These are phyloP conservation scores for Halichoeres trimaculatus DNA, from an alignment of 2,113 vertebrate genomes.

Conservation along the genomic window DNA sequence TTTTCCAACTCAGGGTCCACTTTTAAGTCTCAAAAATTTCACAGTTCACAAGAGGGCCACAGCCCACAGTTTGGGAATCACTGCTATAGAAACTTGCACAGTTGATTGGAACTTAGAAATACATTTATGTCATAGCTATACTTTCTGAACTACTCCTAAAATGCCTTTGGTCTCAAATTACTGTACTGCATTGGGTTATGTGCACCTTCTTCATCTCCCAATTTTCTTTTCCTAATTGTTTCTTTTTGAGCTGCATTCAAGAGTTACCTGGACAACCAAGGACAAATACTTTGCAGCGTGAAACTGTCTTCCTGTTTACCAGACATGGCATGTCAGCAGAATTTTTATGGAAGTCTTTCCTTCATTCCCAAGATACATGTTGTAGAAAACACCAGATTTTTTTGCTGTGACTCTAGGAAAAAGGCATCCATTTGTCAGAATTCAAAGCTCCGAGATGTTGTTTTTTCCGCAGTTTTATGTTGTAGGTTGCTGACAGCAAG, in stretches of 20 bases:
- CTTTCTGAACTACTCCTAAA: too few relatives aligned
- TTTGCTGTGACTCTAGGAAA: constrained; percentile 30
- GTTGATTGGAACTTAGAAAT: too few relatives aligned
- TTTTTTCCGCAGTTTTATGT: neutral
- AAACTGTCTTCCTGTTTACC: constrained; percentile 27
- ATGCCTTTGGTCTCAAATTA: too few relatives aligned
- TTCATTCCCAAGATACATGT: neutral
- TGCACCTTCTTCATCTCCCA: too few relatives aligned
- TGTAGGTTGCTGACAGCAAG: neutral
- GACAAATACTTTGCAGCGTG: constrained; percentile 22
- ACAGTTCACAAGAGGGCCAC: too few relatives aligned
- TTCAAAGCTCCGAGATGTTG: constrained; percentile 23
- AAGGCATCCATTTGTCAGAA: constrained; percentile 25
- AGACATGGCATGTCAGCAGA: constrained; percentile 7
- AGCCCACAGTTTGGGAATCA: too few relatives aligned
- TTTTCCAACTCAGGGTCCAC: too few relatives aligned
- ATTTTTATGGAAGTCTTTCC: constrained; percentile 15
- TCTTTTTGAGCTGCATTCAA: constrained; percentile 18
- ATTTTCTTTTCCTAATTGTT: neutral
- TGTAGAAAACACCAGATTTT: neutral
- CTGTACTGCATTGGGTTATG: too few relatives aligned
- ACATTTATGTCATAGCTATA: too few relatives aligned
- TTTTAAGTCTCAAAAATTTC: too few relatives aligned
- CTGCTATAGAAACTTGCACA: too few relatives aligned
- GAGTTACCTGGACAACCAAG: too few relatives aligned